These are phyloP conservation scores for Noctilio leporinus DNA, from an alignment of 2,113 vertebrate species.

Conservation along the genomic window DNA sequence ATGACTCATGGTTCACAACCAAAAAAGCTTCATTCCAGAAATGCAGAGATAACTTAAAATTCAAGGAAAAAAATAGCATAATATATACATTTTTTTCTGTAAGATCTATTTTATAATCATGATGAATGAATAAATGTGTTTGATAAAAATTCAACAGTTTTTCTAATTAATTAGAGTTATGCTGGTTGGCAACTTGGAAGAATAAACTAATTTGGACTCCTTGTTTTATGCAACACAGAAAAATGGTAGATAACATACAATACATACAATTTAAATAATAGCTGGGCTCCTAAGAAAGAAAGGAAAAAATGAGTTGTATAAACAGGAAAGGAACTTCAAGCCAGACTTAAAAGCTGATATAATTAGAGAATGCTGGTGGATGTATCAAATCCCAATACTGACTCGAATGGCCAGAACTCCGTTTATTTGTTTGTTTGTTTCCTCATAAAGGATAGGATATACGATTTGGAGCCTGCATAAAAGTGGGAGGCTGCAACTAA, in stretches of 20 bases:
- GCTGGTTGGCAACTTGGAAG: neutral
- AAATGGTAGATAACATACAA: neutral
- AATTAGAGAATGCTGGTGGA: neutral
- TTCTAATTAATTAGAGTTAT: neutral
- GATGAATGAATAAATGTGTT: neutral
- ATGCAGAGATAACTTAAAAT: neutral
- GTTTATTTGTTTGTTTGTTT: neutral
- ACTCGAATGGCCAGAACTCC: neutral
- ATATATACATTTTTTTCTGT: neutral
- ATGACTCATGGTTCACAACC: neutral
- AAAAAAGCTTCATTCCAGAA: neutral
- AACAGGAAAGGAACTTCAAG: neutral
- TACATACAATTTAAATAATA: neutral
- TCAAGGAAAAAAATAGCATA: neutral
- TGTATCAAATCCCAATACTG: neutral
- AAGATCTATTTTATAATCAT: neutral
- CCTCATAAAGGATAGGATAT: neutral
- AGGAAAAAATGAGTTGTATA: neutral
- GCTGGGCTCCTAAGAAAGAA: neutral
- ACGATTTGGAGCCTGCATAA: neutral
- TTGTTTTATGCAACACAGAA: neutral
- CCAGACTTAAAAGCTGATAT: neutral
- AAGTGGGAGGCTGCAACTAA: neutral
- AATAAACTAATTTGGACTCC: neutral
- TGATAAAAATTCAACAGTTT: conserved; percentile 1